These are phyloP conservation scores for Eutrigla gurnardus DNA, from an alignment of 2,797 vertebrate species.

Conservation along the genomic window DNA sequence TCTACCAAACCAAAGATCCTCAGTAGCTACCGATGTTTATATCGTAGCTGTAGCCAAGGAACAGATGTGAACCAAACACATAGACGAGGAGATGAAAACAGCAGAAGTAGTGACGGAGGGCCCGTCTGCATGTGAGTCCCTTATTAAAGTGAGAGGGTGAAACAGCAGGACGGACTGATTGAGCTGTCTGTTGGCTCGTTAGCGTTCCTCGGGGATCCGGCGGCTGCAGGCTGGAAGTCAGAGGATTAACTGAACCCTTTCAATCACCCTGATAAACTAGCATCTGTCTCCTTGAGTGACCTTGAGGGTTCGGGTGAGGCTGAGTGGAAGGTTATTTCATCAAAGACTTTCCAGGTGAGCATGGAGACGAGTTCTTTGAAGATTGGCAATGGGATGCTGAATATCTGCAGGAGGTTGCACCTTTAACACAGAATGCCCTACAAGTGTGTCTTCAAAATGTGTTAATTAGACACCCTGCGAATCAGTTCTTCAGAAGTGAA, in stretches of 20 bases:
- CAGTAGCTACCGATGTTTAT: too few relatives aligned
- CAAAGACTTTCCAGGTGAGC: constrained; percentile 3
- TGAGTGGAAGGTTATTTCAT: not conserved
- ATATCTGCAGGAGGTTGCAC: constrained; percentile 7
- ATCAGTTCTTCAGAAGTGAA: not conserved
- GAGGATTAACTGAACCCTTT: constrained; percentile 24
- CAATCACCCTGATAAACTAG: constrained; percentile 51
- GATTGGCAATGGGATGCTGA: not conserved
- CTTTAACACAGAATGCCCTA: not conserved
- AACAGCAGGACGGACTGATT: constrained; percentile 33
- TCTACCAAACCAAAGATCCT: too few relatives aligned
- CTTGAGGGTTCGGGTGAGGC: not conserved
- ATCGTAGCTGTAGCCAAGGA: not conserved
- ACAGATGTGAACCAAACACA: too few relatives aligned
- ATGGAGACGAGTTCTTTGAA: constrained; percentile 6
- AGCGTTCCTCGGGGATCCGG: constrained; percentile 20
- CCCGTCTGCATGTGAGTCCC: constrained; percentile 18
- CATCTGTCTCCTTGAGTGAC: not conserved
- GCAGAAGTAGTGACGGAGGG: not conserved
- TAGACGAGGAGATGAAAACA: not conserved
- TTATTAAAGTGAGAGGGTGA: constrained; percentile 11
- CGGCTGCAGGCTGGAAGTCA: constrained; percentile 13
- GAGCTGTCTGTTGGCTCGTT: constrained; percentile 39
- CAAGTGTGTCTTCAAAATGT: not conserved
- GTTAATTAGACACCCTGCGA: constrained; percentile 23